Conservation (phyloP, 2,797 vertebrate species). For the Sebastolobus alascanus region DNA sequence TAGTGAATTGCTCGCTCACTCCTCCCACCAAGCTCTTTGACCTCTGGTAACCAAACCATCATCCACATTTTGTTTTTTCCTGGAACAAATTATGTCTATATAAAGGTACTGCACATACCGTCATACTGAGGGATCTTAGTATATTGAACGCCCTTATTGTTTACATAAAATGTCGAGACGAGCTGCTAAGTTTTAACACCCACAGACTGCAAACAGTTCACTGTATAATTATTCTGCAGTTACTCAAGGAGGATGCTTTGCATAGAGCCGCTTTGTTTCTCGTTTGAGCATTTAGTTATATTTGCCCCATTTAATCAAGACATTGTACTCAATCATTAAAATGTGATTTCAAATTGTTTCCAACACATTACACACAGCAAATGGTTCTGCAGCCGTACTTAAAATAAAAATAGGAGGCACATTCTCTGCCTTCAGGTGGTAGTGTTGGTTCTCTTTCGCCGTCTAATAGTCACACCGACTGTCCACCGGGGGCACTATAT, state of each 20-base stretch:
- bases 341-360: slow-evolving; percentile 71
- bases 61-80: background rate
- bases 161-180: background rate
- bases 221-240: slow-evolving; percentile 22
- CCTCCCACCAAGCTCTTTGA: slow-evolving; percentile 7
- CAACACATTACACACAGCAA: slow-evolving; percentile 75
- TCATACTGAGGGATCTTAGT: background rate
- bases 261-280: slow-evolving; percentile 40
- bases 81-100: background rate
- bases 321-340: slow-evolving; percentile 69
- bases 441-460: slow-evolving; percentile 60
- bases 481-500: slow-evolving; percentile 60
- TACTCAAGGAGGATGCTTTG: slow-evolving; percentile 22
- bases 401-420: slow-evolving; percentile 29
- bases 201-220: slow-evolving; percentile 17
- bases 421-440: slow-evolving; percentile 73
- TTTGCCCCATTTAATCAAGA: slow-evolving; percentile 67
- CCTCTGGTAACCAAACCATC: background rate
- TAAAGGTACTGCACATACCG: background rate
- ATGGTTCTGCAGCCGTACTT: slow-evolving; percentile 56
- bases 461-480: background rate
- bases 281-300: slow-evolving; percentile 54
- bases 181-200: slow-evolving; percentile 10
- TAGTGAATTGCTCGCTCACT: slow-evolving; percentile 12
- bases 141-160: background rate